These are phyloP conservation scores for Trypoxylus dichotomus DNA, from an alignment of 1,140 invertebrate species.

Conservation along the genomic window DNA sequence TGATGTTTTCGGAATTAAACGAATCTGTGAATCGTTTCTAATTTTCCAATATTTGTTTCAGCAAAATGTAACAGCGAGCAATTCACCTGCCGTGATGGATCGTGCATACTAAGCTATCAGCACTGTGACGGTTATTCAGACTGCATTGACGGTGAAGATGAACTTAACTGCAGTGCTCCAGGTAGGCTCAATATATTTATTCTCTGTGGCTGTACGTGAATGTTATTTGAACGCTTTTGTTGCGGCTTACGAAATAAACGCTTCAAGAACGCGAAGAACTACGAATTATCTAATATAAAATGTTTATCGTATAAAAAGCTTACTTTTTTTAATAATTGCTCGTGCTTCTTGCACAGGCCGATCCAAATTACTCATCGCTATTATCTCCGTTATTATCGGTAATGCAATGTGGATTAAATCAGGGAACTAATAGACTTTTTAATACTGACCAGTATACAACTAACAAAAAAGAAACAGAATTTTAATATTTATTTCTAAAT, in stretches of 20 bases:
- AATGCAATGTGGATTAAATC: no score
- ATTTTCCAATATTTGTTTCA: neutral
- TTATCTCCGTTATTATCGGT: no score
- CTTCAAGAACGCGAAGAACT: neutral
- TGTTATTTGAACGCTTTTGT: neutral
- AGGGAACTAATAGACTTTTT: no score
- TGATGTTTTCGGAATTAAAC: no score
- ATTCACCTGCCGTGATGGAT: slow-evolving; percentile 56
- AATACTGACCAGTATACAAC: no score
- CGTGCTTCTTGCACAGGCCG: slow-evolving; percentile 5
- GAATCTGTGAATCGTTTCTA: no score
- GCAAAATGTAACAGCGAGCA: slow-evolving; percentile 52
- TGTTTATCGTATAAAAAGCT: neutral
- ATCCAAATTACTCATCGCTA: no score
- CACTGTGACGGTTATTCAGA: slow-evolving; percentile 56
- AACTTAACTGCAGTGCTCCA: slow-evolving; percentile 55
- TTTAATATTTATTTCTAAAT: no score
- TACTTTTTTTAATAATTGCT: slow-evolving; percentile 34
- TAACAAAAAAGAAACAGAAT: no score
- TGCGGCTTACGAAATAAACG: neutral
- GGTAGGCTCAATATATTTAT: neutral
- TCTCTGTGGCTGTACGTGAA: slow-evolving; percentile 33
- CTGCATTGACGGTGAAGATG: slow-evolving; percentile 60
- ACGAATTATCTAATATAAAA: neutral
- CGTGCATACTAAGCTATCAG: slow-evolving; percentile 58